Base-by-base conservation (phyloP, 2,797 vertebrate genomes). In the Phoxinus dragarum region DNA sequence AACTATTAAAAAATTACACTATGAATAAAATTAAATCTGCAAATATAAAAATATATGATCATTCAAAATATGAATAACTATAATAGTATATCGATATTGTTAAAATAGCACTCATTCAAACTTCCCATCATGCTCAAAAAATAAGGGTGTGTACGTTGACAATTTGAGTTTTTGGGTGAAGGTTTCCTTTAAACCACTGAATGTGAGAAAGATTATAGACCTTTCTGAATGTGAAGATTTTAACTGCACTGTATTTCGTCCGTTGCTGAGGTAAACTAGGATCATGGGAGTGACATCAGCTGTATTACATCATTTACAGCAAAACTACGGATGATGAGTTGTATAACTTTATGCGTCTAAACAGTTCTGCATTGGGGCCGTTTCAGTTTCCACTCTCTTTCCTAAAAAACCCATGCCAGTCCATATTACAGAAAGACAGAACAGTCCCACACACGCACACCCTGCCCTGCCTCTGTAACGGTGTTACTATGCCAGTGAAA, bases 251-350 rank as follows among this genome's bases (percentile, higher is more conserved):
- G 6, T 61, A 23, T 67, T 84, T 81, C 66, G 31, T 82, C 27
- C 61, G 14, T 87, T 75, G 6, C 64, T 83, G 71, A 85, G 86
- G 72, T 75, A 80, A 83, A 66, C 44, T 71, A 42, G 73, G 42
- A 86, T 73, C 27, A n/a, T 19, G 67, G 80, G 31, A 83, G 67
- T 90, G 89, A 84, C 88, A 90, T 88, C 88, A 89, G 88, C 73
- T 71, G 54, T 44, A 56, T 88, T 85, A 89, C 74, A 84, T 90
- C 34, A 87, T 90, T 86, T 66, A 88, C 72, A 88, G 42, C 88
- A 87, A 69, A 80, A 87, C 87, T 85, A 27, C 3, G 34, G 72
- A 80, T n/a, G 59, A 66, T 64, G 84, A 66, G 68, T 79, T 79
- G 59, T 72, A 71, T 72, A 79, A 84, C 27, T 49, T 80, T 42